Percentiles rank a stretch among this genome's conserved stretches.
Conservation (phyloP, 1,140 invertebrate genomes). For the Carposina sasakii region DNA sequence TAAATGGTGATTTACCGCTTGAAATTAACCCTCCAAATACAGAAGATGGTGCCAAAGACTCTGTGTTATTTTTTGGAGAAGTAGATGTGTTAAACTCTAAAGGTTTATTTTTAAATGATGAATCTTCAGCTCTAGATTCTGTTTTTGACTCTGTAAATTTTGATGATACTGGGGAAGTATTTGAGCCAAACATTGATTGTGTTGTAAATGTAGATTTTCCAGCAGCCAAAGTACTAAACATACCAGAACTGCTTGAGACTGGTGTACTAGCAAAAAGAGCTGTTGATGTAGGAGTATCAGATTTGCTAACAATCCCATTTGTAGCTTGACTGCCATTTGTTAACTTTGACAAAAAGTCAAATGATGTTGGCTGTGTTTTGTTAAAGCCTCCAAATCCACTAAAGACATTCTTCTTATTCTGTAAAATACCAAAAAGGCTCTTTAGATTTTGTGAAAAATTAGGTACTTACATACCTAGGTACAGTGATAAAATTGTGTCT, state of each 20-base stretch:
- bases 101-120: constrained; percentile 48
- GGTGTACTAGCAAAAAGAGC: constrained; percentile 29
- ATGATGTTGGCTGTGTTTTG: constrained; percentile 65
- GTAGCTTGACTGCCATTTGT: constrained; percentile 51
- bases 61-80: constrained; percentile 19
- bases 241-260: constrained; percentile 25
- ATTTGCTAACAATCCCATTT: constrained; percentile 32
- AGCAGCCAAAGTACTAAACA: constrained; percentile 34
- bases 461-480: no score
- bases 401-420: constrained; percentile 76
- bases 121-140: constrained; percentile 38
- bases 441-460: no score
- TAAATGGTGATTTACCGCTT: constrained; percentile 49
- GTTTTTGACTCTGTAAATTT: constrained; percentile 37
- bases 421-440: no score
- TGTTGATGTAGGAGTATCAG: constrained; percentile 28
- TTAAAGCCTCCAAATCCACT: constrained; percentile 77
- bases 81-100: constrained; percentile 30
- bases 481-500: no score
- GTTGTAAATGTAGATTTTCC: constrained; percentile 13
- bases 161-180: constrained; percentile 16
- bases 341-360: constrained; percentile 75
- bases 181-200: not conserved
- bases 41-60: constrained; percentile 17
- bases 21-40: no score